Percentiles rank a stretch among this genome's conserved stretches.
These are phyloP conservation scores for Baccha elongata DNA, from an alignment of 2,888 invertebrate species.

Conservation along the genomic window DNA sequence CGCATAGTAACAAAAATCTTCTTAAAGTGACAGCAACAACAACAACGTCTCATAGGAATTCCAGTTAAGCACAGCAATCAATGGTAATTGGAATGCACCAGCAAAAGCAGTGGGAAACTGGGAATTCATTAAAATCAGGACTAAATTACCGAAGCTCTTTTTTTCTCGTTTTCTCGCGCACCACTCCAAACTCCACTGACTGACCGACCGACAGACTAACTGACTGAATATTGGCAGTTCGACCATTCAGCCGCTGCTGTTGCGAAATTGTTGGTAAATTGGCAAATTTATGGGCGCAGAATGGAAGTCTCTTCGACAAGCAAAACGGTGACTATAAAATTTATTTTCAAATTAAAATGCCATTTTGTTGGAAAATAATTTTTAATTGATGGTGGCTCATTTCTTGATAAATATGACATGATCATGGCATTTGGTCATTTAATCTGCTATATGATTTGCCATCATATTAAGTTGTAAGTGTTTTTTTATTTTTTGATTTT, in stretches of 20 bases:
- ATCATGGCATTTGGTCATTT: conserved; percentile 73
- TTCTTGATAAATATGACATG: conserved; percentile 70
- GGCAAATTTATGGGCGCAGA: conserved; percentile 70
- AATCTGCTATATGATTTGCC: conserved; percentile 66
- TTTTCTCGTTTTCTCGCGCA: conserved; percentile 33
- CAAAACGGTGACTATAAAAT: conserved; percentile 77
- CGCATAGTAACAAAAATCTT: background rate
- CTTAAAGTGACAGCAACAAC: conserved; percentile 15
- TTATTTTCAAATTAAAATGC: conserved; percentile 82
- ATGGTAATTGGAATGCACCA: conserved; percentile 67
- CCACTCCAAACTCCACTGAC: conserved; percentile 1
- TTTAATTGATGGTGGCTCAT: conserved; percentile 73
- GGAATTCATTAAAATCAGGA: conserved; percentile 71
- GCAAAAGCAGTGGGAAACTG: conserved; percentile 40
- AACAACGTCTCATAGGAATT: conserved; percentile 35
- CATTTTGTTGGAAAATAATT: conserved; percentile 78
- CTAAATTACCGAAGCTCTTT: conserved; percentile 63
- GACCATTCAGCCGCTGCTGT: conserved; percentile 6
- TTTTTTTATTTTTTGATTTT: conserved; percentile 10
- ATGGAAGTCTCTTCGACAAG: conserved; percentile 70
- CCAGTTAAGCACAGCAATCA: conserved; percentile 68
- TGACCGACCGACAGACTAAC: background rate
- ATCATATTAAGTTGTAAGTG: conserved; percentile 55
- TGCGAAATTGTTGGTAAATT: conserved; percentile 53
- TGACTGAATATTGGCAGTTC: conserved; percentile 11